phyloP scores from a whole-genome alignment of 2,797 vertebrate genomes.

The Octomys mimax region DNA sequence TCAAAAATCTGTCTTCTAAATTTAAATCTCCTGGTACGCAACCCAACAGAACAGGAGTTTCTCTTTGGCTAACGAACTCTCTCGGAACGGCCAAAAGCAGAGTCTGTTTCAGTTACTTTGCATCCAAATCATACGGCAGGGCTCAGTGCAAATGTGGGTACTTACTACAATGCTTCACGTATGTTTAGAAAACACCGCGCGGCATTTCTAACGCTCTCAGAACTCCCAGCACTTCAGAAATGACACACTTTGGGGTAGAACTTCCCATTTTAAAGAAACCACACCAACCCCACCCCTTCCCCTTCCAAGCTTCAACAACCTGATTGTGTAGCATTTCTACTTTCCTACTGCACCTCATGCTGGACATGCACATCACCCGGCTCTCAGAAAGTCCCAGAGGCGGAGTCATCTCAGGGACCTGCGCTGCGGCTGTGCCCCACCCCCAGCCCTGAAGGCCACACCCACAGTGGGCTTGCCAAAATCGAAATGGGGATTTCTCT shows the following conservation, averaged over 20 bases:
- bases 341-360: not conserved
- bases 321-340: not conserved
- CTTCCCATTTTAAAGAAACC: slow-evolving; percentile 81
- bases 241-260: slow-evolving; percentile 53
- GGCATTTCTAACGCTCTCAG: not conserved
- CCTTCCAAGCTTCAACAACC: slow-evolving; percentile 19
- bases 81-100: not conserved
- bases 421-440: not conserved
- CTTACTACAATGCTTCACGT: slow-evolving; percentile 21
- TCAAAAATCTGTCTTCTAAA: slow-evolving; percentile 41
- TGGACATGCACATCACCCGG: not conserved
- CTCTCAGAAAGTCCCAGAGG: not conserved
- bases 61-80: slow-evolving; percentile 42
- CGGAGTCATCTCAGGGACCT: not conserved
- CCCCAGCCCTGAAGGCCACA: not conserved
- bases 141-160: not conserved
- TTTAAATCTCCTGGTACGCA: not conserved
- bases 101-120: not conserved
- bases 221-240: slow-evolving; percentile 71
- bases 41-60: not conserved
- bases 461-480: not conserved
- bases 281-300: slow-evolving; percentile 57
- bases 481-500: not conserved
- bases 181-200: slow-evolving; percentile 37
- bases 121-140: not conserved